Evolutionary conservation across 1,140 invertebrate genomes (phyloP), one percentile per base, ranked within the genome.

Genomic region (Procambarus virginalis): DNA sequence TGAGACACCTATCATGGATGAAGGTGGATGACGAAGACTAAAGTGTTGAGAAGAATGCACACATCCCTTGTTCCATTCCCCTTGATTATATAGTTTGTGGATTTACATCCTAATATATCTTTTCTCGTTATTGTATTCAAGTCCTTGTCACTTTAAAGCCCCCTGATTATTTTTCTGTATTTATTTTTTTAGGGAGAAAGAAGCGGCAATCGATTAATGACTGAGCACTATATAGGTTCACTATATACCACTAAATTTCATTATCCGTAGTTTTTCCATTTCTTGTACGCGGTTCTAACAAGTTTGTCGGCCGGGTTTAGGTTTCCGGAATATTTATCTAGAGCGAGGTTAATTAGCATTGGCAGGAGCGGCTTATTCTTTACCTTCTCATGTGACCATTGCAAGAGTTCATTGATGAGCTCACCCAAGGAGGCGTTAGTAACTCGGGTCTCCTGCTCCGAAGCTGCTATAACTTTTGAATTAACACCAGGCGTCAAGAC

Each of bases 361-460:
- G 84, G 75, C 20, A 79, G 58, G 3, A 79, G 76, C 1, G 58
- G 58, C 92, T 88, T 88, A 64, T 64, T 48, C 64, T 88, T 88
- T 34, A 75, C 49, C 86, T 88, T 88, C 86, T 81, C 48, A 9
- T 88, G 78, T 10, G 86, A 88, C 86, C 86, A 88, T 45, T 75
- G 17, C 48, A 88, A 60, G 4, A 88, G 64, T 17, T 88, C 78
- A 34, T 45, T 20, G 8, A 88, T 20, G 8, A 75, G 48, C 14
- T 81, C n/a, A 17, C n/a, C 64, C 64, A 88, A n/a, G 49, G 60
- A 17, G 9, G 48, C 64, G 14, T 73, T 60, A 8, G 22, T 34
- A 8, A 75, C 60, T 9, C 48, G 20, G 60, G 60, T 73, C 2
- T 82, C 73, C 5, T 70, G 17, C 48, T 8, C 2, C 12, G 45